Base-by-base conservation (phyloP, 2,888 invertebrate species). In the Acronicta leporina region DNA sequence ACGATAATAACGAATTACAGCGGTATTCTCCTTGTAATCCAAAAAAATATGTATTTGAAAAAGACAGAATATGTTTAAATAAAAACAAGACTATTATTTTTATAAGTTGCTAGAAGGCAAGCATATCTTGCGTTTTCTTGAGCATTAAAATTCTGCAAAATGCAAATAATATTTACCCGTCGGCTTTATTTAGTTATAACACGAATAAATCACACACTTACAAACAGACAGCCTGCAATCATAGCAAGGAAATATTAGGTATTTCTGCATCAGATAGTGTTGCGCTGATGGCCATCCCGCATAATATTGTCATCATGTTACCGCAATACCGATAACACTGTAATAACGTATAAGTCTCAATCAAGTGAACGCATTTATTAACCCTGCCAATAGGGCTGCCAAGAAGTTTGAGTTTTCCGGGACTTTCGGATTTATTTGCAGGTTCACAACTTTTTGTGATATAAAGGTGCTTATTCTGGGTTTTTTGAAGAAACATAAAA, bases 331-430 rank as follows among this genome's bases (percentile, higher is more conserved):
- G 88, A 86, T 87, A 89, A 84, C 87, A 80, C 79, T 65, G 81
- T 86, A 85, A 87, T 86, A 84, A 82, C 77, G 85, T 84, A 87
- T 87, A 89, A 83, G 87, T 89, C 90, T 90, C 89, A 90, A 91
- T 90, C 89, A 85, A 81, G 76, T 65, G 75, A 75, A 73, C 73
- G 82, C 83, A 81, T 86, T 88, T 89, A 90, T 90, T 88, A 90
- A 87, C 87, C 86, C 86, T 76, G 79, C 71, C 74, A 72, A 75
- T 74, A 79, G 73, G 60, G 49, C 38, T 59, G 64, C 59, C 60
- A 62, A 49, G 33, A 44, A 25, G 63, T 51, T 25, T 35, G 58
- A 40, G 11, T 49, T 45, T 30, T 45, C 5, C 38, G 67, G 66
- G 75, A 77, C 40, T 58, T 68, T 35, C 35, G 43, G 11, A 7